Evolutionary conservation across 2,797 vertebrate species (phyloP).

Genomic region (Chiroxiphia lanceolata): DNA sequence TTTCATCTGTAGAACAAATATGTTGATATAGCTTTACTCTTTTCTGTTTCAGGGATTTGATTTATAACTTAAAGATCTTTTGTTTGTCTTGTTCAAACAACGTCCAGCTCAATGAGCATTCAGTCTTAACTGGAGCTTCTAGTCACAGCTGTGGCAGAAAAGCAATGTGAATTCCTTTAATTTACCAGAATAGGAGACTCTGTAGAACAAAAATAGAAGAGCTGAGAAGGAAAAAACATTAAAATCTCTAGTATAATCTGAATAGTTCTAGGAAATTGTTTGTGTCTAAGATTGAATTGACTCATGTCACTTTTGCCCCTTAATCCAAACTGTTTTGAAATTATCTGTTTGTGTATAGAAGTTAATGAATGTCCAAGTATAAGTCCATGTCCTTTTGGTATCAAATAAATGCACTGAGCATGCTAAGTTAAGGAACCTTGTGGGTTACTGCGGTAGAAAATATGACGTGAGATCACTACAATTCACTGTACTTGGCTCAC

Average conservation of each 20-base stretch:
- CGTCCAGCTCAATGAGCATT: not conserved
- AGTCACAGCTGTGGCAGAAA: not conserved
- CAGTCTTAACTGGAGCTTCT: not conserved
- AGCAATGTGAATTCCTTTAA: not conserved
- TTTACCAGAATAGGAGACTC: not conserved
- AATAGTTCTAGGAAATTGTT: not conserved
- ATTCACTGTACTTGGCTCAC: not conserved
- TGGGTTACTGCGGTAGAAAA: not conserved
- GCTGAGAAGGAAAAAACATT: not conserved
- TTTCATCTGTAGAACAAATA: not conserved
- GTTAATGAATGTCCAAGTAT: not conserved
- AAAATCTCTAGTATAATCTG: not conserved
- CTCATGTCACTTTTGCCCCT: not conserved
- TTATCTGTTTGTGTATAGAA: not conserved
- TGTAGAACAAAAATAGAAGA: not conserved
- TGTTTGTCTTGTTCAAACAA: constrained; percentile 30
- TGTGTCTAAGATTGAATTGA: not conserved
- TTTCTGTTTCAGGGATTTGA: not conserved
- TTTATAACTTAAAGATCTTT: too few species aligned
- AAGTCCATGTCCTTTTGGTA: not conserved
- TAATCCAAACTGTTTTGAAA: not conserved
- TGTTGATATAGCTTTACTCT: not conserved
- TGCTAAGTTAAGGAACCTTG: not conserved
- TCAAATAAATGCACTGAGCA: not conserved
- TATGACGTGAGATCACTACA: not conserved